Conservation (phyloP, 2,888 invertebrate species). For the Caenorhabditis virilis region DNA sequence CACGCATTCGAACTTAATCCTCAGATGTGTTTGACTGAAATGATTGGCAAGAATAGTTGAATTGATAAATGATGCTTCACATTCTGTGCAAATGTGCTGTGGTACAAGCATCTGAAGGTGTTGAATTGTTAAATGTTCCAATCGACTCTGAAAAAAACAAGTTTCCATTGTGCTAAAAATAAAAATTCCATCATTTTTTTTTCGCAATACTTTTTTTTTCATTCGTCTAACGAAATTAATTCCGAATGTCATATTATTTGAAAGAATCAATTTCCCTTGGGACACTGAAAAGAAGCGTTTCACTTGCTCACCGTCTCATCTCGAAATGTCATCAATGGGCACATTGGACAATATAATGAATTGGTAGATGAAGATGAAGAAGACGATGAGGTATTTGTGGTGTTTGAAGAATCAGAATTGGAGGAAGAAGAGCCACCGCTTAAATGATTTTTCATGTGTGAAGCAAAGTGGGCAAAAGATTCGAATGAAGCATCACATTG, state of each 20-base stretch:
- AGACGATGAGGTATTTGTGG: background rate
- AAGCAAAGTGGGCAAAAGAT: conserved; percentile 33
- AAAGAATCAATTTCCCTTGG: background rate
- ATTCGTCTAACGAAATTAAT: background rate
- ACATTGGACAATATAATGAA: conserved; percentile 2
- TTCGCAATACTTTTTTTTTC: background rate
- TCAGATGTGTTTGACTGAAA: conserved; percentile 27
- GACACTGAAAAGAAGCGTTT: background rate
- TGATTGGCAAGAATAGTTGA: conserved; percentile 10
- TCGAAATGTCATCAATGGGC: conserved; percentile 7
- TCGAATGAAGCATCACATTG: conserved; percentile 41
- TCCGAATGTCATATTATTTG: background rate
- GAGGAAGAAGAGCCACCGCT: background rate
- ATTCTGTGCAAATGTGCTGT: conserved; percentile 28
- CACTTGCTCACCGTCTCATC: conserved; percentile 1
- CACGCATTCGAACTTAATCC: conserved; percentile 27
- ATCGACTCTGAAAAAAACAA: conserved; percentile 23
- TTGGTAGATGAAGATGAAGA: background rate
- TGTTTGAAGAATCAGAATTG: no score
- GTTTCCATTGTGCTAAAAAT: no score
- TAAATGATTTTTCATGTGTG: conserved; percentile 40
- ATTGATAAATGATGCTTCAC: conserved; percentile 14
- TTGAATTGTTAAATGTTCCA: conserved; percentile 35
- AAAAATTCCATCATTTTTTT: no score
- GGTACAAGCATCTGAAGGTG: conserved; percentile 33